Evolutionary conservation across 2,113 vertebrate species (phyloP).

Genomic region (Crotalus helleri): DNA sequence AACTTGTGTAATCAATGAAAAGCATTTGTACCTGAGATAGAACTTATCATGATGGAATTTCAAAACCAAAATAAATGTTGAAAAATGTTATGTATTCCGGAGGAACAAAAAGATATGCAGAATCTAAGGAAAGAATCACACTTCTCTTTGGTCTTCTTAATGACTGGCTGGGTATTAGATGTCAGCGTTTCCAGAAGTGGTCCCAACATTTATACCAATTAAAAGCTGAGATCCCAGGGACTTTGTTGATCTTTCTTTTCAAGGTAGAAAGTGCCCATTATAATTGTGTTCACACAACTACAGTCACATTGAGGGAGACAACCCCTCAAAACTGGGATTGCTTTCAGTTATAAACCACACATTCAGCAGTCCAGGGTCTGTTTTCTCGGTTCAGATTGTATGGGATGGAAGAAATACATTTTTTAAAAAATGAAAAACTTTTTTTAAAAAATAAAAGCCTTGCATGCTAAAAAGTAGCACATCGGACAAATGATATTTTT

Average conservation of each 20-base stretch:
- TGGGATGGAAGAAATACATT: not conserved
- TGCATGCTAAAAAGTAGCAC: not conserved
- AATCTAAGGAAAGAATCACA: slow-evolving; percentile 58
- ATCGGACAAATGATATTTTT: not conserved
- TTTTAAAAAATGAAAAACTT: not conserved
- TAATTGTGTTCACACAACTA: not conserved
- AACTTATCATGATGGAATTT: slow-evolving; percentile 58
- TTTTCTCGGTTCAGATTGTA: not conserved
- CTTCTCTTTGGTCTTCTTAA: slow-evolving; percentile 62
- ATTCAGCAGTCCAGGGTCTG: not conserved
- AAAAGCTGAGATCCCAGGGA: not conserved
- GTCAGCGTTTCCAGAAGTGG: not conserved
- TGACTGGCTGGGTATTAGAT: slow-evolving; percentile 15
- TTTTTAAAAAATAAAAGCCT: not conserved
- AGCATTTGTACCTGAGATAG: slow-evolving; percentile 75
- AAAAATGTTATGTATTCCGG: slow-evolving; percentile 17
- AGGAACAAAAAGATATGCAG: slow-evolving; percentile 57
- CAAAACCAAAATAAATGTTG: slow-evolving; percentile 14
- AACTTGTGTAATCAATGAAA: slow-evolving; percentile 41
- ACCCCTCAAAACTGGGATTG: not conserved
- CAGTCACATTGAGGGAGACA: slow-evolving; percentile 15
- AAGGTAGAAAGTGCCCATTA: slow-evolving; percentile 41
- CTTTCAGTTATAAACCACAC: not conserved
- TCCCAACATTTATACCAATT: not conserved
- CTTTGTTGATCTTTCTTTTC: not conserved